phyloP scores from a whole-genome alignment of 1,140 invertebrate genomes.

The Phocides pigmalion region DNA sequence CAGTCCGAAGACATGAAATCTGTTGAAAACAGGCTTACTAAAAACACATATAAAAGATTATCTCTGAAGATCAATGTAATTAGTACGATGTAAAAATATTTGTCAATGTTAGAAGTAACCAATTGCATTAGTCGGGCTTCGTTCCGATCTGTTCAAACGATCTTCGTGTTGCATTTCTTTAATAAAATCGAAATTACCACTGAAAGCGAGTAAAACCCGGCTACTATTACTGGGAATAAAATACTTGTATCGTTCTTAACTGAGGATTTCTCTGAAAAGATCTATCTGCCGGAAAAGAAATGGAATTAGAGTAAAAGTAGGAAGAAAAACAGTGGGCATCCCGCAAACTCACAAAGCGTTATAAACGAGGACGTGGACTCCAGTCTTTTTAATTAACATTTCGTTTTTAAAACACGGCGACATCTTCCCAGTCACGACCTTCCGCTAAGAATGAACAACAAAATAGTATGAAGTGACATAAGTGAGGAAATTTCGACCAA shows the following conservation, averaged over 20 bases:
- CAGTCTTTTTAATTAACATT: conserved; percentile 46
- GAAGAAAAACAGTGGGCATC: conserved; percentile 29
- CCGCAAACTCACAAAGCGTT: conserved; percentile 41
- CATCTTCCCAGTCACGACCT: conserved; percentile 17
- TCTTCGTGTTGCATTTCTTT: background rate
- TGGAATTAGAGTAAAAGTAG: conserved; percentile 17
- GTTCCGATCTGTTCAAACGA: too few relatives aligned
- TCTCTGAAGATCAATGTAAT: too few relatives aligned
- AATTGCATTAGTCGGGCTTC: too few relatives aligned
- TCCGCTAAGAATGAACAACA: conserved; percentile 25
- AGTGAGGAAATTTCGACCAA: too few relatives aligned
- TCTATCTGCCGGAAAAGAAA: conserved; percentile 17
- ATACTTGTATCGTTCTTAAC: conserved; percentile 17
- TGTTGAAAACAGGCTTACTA: too few relatives aligned
- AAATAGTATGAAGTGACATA: background rate
- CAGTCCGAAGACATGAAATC: too few relatives aligned
- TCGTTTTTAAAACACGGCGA: conserved; percentile 33
- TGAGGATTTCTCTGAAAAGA: conserved; percentile 9
- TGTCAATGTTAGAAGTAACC: too few relatives aligned
- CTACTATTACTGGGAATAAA: conserved; percentile 11
- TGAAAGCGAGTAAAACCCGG: conserved; percentile 5
- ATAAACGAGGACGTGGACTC: conserved; percentile 40
- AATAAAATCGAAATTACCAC: conserved; percentile 7
- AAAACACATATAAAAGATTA: too few relatives aligned
- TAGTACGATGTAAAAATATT: too few relatives aligned